A percentile compares a stretch with the other conserved stretches of the same genome.
Evolutionary conservation across 2,113 vertebrate genomes (phyloP).

Genomic region (Pogonocichla stellata): DNA sequence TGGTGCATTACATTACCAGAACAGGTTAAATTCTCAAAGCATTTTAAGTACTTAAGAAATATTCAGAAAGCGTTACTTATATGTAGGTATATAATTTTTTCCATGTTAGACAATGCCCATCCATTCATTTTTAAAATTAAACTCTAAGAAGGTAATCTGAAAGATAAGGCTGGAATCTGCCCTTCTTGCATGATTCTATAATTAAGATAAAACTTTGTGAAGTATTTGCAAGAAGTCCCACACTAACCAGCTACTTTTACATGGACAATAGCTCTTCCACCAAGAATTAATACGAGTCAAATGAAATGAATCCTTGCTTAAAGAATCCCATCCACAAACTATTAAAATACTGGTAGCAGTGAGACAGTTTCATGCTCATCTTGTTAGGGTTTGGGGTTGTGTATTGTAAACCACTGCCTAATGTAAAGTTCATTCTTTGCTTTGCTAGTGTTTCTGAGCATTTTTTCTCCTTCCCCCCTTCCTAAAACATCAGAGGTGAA

Average conservation of each 20-base stretch:
- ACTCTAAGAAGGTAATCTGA: not conserved
- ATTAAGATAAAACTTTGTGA: not conserved
- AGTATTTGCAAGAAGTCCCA: not conserved
- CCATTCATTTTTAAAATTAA: not conserved
- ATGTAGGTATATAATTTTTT: not conserved
- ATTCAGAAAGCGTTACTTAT: not conserved
- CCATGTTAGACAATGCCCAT: not conserved
- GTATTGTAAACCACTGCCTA: not conserved
- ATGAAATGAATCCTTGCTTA: not conserved
- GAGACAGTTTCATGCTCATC: not conserved
- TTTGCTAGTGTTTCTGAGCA: not conserved
- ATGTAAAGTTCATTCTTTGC: not conserved
- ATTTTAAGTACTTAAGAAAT: not conserved
- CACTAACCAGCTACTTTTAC: not conserved
- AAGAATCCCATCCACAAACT: not conserved
- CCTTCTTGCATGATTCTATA: not conserved
- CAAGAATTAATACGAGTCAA: not conserved
- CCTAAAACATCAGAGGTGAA: not conserved
- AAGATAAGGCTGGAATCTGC: not conserved
- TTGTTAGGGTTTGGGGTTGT: not conserved
- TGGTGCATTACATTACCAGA: not conserved
- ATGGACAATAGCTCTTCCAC: not conserved
- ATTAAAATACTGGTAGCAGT: not conserved
- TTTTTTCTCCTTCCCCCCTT: accelerated
- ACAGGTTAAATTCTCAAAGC: not conserved